Evolutionary conservation across 2,888 invertebrate genomes (phyloP), one percentile per base, ranked within the genome.

Genomic region (Tricholauxania praeusta): DNA sequence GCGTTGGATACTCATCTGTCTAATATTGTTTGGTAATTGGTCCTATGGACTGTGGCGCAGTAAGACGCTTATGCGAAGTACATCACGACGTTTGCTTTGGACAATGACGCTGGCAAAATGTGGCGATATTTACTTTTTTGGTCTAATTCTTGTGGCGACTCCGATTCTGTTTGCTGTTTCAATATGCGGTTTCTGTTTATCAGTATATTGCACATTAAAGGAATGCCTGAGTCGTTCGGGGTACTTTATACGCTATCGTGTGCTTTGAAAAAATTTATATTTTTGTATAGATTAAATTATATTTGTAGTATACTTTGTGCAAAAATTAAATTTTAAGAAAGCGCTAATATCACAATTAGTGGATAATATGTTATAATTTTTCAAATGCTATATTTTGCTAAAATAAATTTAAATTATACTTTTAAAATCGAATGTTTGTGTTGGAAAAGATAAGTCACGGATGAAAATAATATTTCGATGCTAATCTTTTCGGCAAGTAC

Each of bases 31-130:
- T 2, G 51, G 57, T 47, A 60, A 48, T 52, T 66, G 72, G 66
- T 68, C 59, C 17, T 72, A 66, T 53, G 76, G 74, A 0, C 57
- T 81, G 6, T 79, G 79, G 79, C 78, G 73, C 6, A 74, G 77
- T 73, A 78, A 79, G 64, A 74, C 74, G 6, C 72, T 79, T 62
- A 57, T 83, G 72, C 81, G 82, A 49, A 74, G 72, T 68, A 19
- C 76, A 4, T 57, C 77, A 22, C 81, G 84, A 6, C 74, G 80
- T 10, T 5, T 84, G 15, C 76, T 84, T 19, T 85, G 85, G 85
- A 79, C 80, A 69, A 71, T 84, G 75, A 82, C 82, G 49, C 77
- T 82, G 72, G 79, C 80, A 55, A 83, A 82, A 72, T 79, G 79
- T 10, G 75, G 78, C 28, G 84, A 84, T 69, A 60, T 75, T 0